A percentile compares a stretch with the other conserved stretches of the same genome.
Evolutionary conservation across 1,140 invertebrate genomes (phyloP).

Genomic region (Choristoneura fumiferana): DNA sequence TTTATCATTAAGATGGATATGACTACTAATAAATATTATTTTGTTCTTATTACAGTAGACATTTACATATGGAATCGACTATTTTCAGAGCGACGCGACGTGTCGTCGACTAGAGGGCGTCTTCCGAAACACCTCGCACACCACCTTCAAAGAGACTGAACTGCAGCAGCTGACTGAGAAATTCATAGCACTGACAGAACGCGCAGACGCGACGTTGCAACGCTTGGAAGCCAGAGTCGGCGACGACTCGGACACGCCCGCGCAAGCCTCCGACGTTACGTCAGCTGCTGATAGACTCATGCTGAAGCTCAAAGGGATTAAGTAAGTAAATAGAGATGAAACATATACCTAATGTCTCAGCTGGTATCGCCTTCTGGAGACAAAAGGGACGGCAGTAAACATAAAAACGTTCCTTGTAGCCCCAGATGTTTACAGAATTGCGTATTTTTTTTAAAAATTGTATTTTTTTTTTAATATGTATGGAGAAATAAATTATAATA

Average conservation of each 20-base stretch:
- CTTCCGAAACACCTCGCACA: constrained; percentile 54
- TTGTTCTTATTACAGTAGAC: background rate
- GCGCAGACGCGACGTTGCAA: constrained; percentile 63
- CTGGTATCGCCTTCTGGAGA: too few species aligned
- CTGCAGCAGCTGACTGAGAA: constrained; percentile 68
- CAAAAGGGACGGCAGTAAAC: too few species aligned
- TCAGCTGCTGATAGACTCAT: constrained; percentile 55
- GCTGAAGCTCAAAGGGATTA: constrained; percentile 56
- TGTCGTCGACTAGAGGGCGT: constrained; percentile 58
- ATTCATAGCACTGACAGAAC: constrained; percentile 64
- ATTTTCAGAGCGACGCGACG: constrained; percentile 53
- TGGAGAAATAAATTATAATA: too few species aligned
- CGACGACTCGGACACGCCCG: constrained; percentile 40
- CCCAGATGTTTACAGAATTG: too few species aligned
- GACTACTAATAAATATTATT: background rate
- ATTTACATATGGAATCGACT: background rate
- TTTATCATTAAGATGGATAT: background rate
- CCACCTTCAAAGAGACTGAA: constrained; percentile 58
- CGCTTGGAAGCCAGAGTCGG: constrained; percentile 45
- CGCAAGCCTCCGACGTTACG: constrained; percentile 45
- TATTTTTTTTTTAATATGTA: too few species aligned
- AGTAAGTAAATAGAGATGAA: constrained; percentile 51
- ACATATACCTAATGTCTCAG: too few species aligned
- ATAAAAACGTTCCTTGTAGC: too few species aligned
- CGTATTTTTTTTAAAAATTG: too few species aligned